Evolutionary conservation across 2,113 vertebrate species (phyloP).

Genomic region (Tetrao urogallus): DNA sequence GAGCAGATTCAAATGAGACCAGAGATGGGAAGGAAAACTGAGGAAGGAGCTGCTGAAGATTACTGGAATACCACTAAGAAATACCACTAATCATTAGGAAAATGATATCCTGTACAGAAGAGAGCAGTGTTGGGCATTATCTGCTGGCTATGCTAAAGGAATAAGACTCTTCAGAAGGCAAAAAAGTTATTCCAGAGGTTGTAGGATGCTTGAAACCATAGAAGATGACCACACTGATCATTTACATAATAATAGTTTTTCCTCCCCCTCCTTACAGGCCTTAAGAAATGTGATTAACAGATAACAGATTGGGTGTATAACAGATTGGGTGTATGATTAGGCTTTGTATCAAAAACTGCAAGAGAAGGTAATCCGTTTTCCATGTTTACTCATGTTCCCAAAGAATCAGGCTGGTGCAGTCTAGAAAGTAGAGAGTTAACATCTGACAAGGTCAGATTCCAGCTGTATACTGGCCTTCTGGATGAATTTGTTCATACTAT

Average conservation of each 20-base stretch:
- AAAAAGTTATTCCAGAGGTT: not conserved
- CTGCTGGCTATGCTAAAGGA: not conserved
- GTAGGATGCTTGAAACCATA: not conserved
- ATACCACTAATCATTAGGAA: not conserved
- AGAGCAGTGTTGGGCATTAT: not conserved
- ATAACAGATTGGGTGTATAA: not conserved
- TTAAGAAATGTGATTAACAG: not conserved
- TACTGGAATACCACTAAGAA: not conserved
- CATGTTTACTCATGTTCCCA: not conserved
- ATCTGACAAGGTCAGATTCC: not conserved
- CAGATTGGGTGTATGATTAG: accelerated
- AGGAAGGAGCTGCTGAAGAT: not conserved
- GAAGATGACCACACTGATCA: not conserved
- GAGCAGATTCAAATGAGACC: not conserved
- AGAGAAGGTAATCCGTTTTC: not conserved
- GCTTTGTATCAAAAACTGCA: not conserved
- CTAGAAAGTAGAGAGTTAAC: not conserved
- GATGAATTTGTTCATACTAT: not conserved
- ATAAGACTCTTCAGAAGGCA: not conserved
- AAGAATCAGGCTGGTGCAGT: not conserved
- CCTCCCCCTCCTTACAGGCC: accelerated
- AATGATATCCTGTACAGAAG: not conserved
- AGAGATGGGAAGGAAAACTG: not conserved
- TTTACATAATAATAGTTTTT: not conserved
- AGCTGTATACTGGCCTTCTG: not conserved